Base-by-base conservation (phyloP, 37 sponge, comb jelly and placozoan genomes). In the Spongilla lacustris region DNA sequence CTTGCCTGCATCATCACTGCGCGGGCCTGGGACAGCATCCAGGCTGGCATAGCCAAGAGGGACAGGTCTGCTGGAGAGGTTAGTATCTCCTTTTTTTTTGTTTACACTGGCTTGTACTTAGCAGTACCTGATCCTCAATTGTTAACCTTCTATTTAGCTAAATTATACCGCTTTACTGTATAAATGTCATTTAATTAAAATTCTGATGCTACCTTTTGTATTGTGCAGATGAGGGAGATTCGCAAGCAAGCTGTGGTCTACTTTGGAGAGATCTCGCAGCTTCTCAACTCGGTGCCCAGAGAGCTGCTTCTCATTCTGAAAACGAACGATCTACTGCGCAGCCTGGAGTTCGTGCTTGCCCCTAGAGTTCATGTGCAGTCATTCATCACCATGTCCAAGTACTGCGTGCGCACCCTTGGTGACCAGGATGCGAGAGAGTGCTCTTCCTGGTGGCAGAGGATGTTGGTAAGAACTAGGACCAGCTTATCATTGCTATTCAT, bases 271-370 rank as follows among this genome's bases (percentile, higher is more conserved):
- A 85, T 90, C 77, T 90, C 98, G 0, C 94, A 93, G 73, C 81
- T 98, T 27, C 89, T 98, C 31, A 84, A 94, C 83, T 86, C 69
- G 17, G 88, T 98, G 2, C 98, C 98, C 4, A 78, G 98, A 29
- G 87, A 98, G 77, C 81, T 98, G 78, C 58, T 98, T 2, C 94
- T 98, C 66, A 91, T 98, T 80, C 84, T 98, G 29, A 98, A 98
- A 75, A 98, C 98, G 71, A 98, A 95, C 66, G 98, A 98, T 80
- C 90, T 98, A 4, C 81, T 98, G 25, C 80, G 94, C 10, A 83
- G 94, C 69, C 81, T 95, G 6, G 98, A 98, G 67, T 82, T 87
- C 58, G 67, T 70, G 25, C 85, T 98, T 21, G 86, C 84, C 33
- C 68, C 88, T 0, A 29, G 38, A 28, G 32, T 34, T 25, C 81